Base-by-base conservation (phyloP, 2,113 vertebrate genomes). In the Axis porcinus region DNA sequence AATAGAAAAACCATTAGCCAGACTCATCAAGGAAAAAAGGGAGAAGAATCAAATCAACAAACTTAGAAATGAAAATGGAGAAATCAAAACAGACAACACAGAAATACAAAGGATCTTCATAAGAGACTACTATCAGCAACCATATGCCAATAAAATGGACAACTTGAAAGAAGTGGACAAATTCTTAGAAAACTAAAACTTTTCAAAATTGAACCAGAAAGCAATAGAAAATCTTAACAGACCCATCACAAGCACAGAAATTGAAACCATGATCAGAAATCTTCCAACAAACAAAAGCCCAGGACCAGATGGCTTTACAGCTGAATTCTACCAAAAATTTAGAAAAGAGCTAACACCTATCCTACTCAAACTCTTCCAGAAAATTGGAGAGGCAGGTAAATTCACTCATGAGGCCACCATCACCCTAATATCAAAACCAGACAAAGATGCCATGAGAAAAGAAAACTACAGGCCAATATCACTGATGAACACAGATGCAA, bases 221-320 rank as follows among this genome's bases (percentile, higher is more conserved):
- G 62, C 7, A 64, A 64, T 64, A 64, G 62, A n/a, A n/a, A 64
- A 64, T n/a, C 7, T 64, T 64, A 64, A 64, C 70, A 43, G 36
- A 43, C 36, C 36, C 21, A 76, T 43, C 36, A 76, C 70, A 76
- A 76, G 62, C 33, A n/a, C 16, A 9, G 62, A 64, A 64, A n/a
- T 64, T 1, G 0, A 64, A 64, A 64, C 16, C 0, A 7, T 64
- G 33, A 64, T 33, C 60, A 64, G 30, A 64, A n/a, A 17, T n/a
- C 7, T 64, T n/a, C 33, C 62, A 64, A 17, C 16, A 64, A 64
- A n/a, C 33, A n/a, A 64, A 64, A n/a, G 62, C 7, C 7, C 33
- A 64, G 62, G 30, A 2, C 33, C 15, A 64, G 33, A 64, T 1
- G 3, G 62, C 62, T 64, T 64, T 16, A n/a, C 62, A 64, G 62